Evolutionary conservation across 2,888 invertebrate genomes (phyloP).

Genomic region (Acanthacorydalis orientalis): DNA sequence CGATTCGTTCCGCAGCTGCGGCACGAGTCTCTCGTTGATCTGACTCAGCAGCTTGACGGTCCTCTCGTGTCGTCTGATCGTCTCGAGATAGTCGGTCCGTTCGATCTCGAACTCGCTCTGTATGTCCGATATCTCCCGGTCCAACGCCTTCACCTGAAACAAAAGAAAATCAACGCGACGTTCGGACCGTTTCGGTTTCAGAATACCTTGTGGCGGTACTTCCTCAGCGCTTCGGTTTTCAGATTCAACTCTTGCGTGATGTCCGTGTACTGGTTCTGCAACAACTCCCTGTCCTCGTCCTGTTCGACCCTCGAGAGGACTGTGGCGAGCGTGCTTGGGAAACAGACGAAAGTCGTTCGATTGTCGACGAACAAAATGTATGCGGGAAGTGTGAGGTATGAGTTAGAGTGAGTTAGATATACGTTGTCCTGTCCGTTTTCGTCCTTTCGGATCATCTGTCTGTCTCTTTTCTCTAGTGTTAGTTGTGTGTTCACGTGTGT

Average conservation of each 20-base stretch:
- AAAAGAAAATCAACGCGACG: background rate
- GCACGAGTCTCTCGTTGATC: conserved; percentile 39
- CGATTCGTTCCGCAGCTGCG: conserved; percentile 26
- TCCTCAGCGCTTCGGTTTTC: conserved; percentile 48
- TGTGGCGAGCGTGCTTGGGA: conserved; percentile 33
- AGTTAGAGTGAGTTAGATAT: too few relatives aligned
- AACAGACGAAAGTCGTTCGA: too few relatives aligned
- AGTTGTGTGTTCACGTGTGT: too few relatives aligned
- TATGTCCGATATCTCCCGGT: conserved; percentile 57
- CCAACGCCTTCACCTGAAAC: conserved; percentile 19
- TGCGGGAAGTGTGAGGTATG: too few relatives aligned
- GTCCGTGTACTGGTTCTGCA: conserved; percentile 59
- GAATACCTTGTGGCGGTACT: conserved; percentile 42
- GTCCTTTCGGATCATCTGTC: too few relatives aligned
- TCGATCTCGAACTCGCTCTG: conserved; percentile 70
- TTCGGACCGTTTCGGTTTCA: background rate
- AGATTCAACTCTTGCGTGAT: conserved; percentile 61
- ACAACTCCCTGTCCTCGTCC: conserved; percentile 49
- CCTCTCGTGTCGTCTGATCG: conserved; percentile 56
- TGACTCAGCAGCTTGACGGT: conserved; percentile 48
- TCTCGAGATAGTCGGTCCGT: conserved; percentile 66
- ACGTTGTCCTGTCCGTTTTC: too few relatives aligned
- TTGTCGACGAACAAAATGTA: too few relatives aligned
- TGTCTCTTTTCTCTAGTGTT: too few relatives aligned
- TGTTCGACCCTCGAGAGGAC: conserved; percentile 39